Conservation (phyloP, 2,888 invertebrate genomes). For the Mesorhabditis belari region DNA sequence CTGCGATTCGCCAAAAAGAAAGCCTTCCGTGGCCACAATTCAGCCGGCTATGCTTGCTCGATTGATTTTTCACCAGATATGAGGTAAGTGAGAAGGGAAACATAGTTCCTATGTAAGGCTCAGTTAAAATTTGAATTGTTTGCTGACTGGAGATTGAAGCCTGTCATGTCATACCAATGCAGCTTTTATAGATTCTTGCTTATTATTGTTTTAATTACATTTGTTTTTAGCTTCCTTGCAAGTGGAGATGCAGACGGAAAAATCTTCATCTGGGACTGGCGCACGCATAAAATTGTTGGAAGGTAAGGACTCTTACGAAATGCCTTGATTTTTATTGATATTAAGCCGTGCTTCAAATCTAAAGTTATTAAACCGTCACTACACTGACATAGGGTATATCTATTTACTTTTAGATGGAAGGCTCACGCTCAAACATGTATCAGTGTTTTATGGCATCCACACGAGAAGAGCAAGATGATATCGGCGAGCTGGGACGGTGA, state of each 20-base stretch:
- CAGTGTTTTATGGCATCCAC: conserved; percentile 90
- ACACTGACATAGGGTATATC: not conserved
- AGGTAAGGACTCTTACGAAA: conserved; percentile 54
- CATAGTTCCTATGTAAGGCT: not conserved
- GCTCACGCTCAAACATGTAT: conserved; percentile 98
- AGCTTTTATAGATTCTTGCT: not conserved
- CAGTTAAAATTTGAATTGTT: no score
- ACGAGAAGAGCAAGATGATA: conserved; percentile 92
- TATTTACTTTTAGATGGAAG: conserved; percentile 69
- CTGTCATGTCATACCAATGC: not conserved
- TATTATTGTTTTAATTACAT: not conserved
- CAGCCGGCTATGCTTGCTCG: conserved; percentile 94
- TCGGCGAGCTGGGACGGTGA: conserved; percentile 98
- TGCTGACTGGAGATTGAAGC: not conserved
- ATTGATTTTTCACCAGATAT: conserved; percentile 97
- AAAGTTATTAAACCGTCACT: not conserved
- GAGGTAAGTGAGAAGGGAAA: conserved; percentile 63
- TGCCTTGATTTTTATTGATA: not conserved
- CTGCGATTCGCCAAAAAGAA: conserved; percentile 98
- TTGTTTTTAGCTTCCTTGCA: conserved; percentile 72
- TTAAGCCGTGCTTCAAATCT: not conserved
- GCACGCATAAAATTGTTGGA: conserved; percentile 91
- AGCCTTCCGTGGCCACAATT: conserved; percentile 94
- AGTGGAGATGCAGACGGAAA: conserved; percentile 99
- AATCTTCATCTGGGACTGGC: conserved; percentile 99